Conservation (phyloP, 2,888 invertebrate genomes). For the Morpho helenor region DNA sequence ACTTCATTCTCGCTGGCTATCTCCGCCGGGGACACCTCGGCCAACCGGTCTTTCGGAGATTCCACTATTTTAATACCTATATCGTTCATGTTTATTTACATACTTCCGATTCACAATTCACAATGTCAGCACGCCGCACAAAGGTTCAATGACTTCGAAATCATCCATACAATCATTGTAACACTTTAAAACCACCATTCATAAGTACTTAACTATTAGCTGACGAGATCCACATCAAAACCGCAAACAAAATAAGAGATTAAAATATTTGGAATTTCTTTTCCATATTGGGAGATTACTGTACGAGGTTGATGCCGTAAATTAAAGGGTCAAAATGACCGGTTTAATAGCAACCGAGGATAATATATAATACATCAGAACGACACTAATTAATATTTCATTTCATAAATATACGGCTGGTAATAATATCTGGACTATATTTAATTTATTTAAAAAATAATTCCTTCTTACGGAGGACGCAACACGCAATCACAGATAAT, state of each 20-base stretch:
- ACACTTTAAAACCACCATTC: slow-evolving; percentile 28
- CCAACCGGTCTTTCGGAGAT: slow-evolving; percentile 58
- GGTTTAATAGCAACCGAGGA: slow-evolving; percentile 37
- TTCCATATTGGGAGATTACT: slow-evolving; percentile 62
- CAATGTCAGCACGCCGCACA: slow-evolving; percentile 66
- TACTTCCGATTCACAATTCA: slow-evolving; percentile 67
- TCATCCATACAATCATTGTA: slow-evolving; percentile 50
- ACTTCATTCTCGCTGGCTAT: slow-evolving; percentile 52
- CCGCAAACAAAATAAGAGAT: slow-evolving; percentile 19
- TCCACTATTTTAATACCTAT: slow-evolving; percentile 70
- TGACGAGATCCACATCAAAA: slow-evolving; percentile 22
- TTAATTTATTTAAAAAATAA: slow-evolving; percentile 31
- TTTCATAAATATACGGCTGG: slow-evolving; percentile 12
- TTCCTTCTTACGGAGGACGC: slow-evolving; percentile 54
- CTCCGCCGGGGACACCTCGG: slow-evolving; percentile 48
- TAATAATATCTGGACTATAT: slow-evolving; percentile 17
- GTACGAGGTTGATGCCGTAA: slow-evolving; percentile 62
- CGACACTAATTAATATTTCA: slow-evolving; percentile 4
- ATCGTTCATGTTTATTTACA: slow-evolving; percentile 79
- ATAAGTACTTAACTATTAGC: slow-evolving; percentile 13
- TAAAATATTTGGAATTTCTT: slow-evolving; percentile 53
- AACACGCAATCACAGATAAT: slow-evolving; percentile 58
- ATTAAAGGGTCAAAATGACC: slow-evolving; percentile 58
- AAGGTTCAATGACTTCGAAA: slow-evolving; percentile 63
- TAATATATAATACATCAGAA: slow-evolving; percentile 15